Evolutionary conservation across 2,888 invertebrate species (phyloP).

Genomic region (Drosophila lutescens): DNA sequence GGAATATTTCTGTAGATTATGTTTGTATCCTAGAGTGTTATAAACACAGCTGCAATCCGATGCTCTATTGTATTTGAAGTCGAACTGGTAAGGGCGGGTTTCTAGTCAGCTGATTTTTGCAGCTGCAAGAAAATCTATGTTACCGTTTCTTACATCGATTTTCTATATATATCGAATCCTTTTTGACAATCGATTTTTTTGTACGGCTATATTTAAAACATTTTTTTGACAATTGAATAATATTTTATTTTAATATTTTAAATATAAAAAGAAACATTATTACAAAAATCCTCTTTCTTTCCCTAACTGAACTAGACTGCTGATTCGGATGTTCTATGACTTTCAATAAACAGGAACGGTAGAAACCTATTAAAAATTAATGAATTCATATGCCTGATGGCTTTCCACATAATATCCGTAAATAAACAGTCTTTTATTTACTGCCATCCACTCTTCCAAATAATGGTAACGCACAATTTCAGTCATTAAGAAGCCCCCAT

Average conservation of each 20-base stretch:
- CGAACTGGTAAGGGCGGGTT: not conserved
- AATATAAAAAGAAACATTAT: too few relatives aligned
- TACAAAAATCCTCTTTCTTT: too few relatives aligned
- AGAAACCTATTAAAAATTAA: not conserved
- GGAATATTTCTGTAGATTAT: not conserved
- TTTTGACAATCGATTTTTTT: not conserved
- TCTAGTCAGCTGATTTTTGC: not conserved
- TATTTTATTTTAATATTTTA: too few relatives aligned
- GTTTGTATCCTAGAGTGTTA: not conserved
- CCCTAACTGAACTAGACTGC: too few relatives aligned
- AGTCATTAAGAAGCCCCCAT: constrained; percentile 32
- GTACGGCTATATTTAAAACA: not conserved
- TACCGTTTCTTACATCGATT: not conserved
- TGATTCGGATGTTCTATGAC: too few relatives aligned
- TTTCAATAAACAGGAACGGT: not conserved
- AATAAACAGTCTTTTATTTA: not conserved
- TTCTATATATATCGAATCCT: not conserved
- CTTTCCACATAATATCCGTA: not conserved
- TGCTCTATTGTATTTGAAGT: not conserved
- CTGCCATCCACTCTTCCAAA: not conserved
- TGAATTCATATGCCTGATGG: not conserved
- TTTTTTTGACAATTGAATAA: too few relatives aligned
- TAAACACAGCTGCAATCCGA: not conserved
- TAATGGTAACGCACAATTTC: constrained; percentile 23
- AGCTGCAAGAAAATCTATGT: not conserved